phyloP scores from a whole-genome alignment of 1,140 invertebrate genomes.

The Atta cephalotes region DNA sequence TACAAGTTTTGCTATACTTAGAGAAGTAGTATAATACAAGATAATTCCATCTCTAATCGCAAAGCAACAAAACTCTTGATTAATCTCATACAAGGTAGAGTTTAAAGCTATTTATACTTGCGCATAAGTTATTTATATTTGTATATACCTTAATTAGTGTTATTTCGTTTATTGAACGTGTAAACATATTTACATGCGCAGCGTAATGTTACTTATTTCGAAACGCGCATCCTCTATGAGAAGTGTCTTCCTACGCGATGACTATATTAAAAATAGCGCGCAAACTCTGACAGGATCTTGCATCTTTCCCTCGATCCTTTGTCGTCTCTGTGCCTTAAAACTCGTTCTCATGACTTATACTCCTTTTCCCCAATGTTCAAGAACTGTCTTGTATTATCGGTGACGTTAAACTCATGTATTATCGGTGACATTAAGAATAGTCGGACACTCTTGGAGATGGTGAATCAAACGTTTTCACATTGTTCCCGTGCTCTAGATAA shows the following conservation, averaged over 20 bases:
- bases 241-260: not conserved
- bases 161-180: not conserved
- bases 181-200: not conserved
- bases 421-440: slow-evolving; percentile 32
- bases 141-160: not conserved
- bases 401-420: slow-evolving; percentile 16
- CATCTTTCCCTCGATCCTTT: slow-evolving; percentile 23
- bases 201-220: slow-evolving; percentile 8
- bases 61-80: not conserved
- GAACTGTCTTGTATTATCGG: slow-evolving; percentile 30
- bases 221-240: not conserved
- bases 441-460: slow-evolving; percentile 3
- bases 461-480: slow-evolving; percentile 19
- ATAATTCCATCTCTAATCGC: not conserved
- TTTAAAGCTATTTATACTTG: not conserved
- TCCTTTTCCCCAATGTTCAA: slow-evolving; percentile 8
- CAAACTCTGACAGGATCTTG: slow-evolving; percentile 17
- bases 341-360: not conserved
- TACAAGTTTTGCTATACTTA: not conserved
- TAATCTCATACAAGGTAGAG: not conserved
- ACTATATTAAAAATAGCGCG: slow-evolving; percentile 25
- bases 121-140: not conserved
- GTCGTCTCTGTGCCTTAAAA: not conserved
- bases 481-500: slow-evolving; percentile 43
- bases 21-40: not conserved